A percentile compares a stretch with the other conserved stretches of the same genome.
These are phyloP conservation scores for Archilochus colubris DNA, from an alignment of 2,113 vertebrate species.

Conservation along the genomic window DNA sequence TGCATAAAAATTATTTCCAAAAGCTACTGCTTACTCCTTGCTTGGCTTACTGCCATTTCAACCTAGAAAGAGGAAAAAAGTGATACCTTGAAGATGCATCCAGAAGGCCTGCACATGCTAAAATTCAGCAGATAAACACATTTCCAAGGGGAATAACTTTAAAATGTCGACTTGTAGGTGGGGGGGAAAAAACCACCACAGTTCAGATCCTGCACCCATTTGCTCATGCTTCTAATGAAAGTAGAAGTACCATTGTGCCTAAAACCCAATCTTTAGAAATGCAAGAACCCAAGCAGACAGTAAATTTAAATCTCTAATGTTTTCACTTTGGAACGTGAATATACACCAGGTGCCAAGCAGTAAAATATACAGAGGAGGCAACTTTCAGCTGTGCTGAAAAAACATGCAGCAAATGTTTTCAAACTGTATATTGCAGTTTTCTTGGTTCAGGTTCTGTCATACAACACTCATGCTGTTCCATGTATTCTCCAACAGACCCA, in stretches of 20 bases:
- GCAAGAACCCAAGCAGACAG: neutral
- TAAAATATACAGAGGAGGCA: neutral
- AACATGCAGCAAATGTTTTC: neutral
- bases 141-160: neutral
- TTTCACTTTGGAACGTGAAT: neutral
- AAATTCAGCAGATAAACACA: neutral
- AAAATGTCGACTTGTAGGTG: neutral
- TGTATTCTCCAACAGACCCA: neutral
- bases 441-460: neutral
- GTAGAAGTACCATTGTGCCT: neutral
- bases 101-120: neutral
- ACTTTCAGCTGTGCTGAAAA: neutral
- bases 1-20: neutral
- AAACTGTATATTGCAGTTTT: neutral
- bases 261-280: neutral
- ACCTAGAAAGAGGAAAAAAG: neutral
- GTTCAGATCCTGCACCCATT: neutral
- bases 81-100: neutral
- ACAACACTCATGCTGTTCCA: accelerated
- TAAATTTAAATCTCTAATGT: neutral
- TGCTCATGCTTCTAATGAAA: neutral
- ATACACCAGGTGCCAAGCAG: neutral
- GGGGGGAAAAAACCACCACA: neutral
- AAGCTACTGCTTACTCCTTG: neutral
- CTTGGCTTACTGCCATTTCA: neutral